These are phyloP conservation scores for Tauraco hartlaubi DNA, from an alignment of 2,797 vertebrate genomes.

Conservation along the genomic window DNA sequence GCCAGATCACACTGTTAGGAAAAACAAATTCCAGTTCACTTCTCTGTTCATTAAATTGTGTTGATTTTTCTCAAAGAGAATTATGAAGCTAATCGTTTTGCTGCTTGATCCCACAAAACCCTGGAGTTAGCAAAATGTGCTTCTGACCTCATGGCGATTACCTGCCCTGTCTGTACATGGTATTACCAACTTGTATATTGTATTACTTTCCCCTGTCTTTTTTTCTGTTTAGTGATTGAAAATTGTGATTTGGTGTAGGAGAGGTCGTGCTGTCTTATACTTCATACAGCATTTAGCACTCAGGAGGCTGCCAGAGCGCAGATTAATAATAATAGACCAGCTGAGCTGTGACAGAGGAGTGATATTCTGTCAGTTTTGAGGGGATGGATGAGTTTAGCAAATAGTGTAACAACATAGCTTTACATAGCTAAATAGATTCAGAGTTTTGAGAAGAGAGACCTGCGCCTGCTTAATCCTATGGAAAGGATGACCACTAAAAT, in stretches of 20 bases:
- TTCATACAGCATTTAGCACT: background rate
- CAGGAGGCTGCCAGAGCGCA: background rate
- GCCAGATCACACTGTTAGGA: background rate
- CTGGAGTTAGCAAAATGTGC: background rate
- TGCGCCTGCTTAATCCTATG: background rate
- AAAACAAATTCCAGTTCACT: background rate
- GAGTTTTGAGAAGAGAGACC: background rate
- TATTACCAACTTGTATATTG: background rate
- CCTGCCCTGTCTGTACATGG: background rate
- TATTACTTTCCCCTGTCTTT: background rate
- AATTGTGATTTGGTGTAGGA: background rate
- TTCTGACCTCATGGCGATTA: background rate
- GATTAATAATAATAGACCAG: background rate
- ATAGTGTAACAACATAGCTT: background rate
- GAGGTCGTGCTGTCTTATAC: background rate
- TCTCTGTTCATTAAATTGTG: background rate
- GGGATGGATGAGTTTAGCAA: background rate
- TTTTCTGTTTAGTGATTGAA: background rate
- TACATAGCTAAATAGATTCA: background rate
- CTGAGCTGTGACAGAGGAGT: background rate
- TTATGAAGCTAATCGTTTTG: background rate
- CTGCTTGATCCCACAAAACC: background rate
- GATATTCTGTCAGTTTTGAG: background rate
- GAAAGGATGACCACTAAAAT: background rate
- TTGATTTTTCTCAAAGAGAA: background rate